Percentiles rank a stretch among this genome's conserved stretches.
Conservation (phyloP, 2,888 invertebrate species). For the Plemyria rubiginata region DNA sequence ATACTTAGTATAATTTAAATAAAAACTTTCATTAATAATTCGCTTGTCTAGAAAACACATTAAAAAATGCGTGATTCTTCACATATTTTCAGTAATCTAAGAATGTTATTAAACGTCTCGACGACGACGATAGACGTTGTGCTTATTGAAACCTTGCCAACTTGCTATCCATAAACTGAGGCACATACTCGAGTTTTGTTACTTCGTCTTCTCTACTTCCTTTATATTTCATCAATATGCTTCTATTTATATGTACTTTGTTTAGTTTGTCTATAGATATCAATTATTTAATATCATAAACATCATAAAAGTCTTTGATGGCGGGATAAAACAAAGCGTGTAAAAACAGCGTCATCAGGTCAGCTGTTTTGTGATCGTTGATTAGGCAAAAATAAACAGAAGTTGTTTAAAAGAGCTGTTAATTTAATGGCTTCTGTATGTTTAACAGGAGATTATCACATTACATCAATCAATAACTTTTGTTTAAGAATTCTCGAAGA, state of each 20-base stretch:
- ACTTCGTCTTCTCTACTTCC: constrained; percentile 25
- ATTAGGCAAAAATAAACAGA: not conserved
- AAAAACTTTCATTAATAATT: not conserved
- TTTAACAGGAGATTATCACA: no score
- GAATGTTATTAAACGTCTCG: constrained; percentile 27
- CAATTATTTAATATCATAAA: constrained; percentile 34
- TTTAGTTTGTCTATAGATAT: constrained; percentile 27
- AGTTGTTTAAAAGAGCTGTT: not conserved
- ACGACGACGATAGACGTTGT: constrained; percentile 22
- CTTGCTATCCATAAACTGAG: constrained; percentile 40
- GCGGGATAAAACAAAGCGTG: constrained; percentile 14
- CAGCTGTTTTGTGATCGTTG: constrained; percentile 20
- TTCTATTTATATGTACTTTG: constrained; percentile 27
- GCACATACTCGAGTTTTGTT: constrained; percentile 32
- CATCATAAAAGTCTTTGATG: constrained; percentile 35
- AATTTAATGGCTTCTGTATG: not conserved
- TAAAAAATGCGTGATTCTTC: constrained; percentile 21
- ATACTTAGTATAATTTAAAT: not conserved
- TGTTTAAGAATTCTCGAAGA: no score
- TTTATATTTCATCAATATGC: constrained; percentile 38
- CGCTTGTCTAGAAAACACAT: not conserved
- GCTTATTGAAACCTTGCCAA: constrained; percentile 45
- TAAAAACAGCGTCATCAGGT: constrained; percentile 22
- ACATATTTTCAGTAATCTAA: constrained; percentile 23
- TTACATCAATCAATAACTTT: no score